Evolutionary conservation across 2,797 vertebrate genomes (phyloP), one percentile per base, ranked within the genome.

Genomic region (Mormyrus hasselquistii): DNA sequence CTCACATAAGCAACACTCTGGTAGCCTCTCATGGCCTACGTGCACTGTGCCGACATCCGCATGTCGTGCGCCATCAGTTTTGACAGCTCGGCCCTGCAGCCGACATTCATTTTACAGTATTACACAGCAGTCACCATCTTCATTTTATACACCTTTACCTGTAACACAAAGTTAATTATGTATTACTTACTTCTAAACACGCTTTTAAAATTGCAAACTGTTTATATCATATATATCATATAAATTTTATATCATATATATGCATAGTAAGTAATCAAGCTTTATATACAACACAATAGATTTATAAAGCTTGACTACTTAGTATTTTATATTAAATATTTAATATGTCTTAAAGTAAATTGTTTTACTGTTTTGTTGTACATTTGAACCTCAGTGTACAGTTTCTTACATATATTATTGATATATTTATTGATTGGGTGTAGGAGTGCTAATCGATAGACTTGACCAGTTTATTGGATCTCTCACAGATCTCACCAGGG

Each of bases 161-260:
- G 9, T 49, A 52, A 84, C 49, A 79, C 73, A 79, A 34, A 41
- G 29, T 34, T 79, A 44, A 44, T 47, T 47, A 82, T 82, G 16
- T 47, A 82, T 44, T 22, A 82, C 76, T 41, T 44, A n/a, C 3
- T 7, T 82, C 41, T 82, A 44, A 82, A 47, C 76, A 47, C 16
- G 47, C 76, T 82, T 47, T 82, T 82, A n/a, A 82, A 82, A 82
- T 79, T 79, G 41, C 41, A 9, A 19, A 79, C 76, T 82, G 38
- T 82, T 73, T 38, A 38, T 73, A 73, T 73, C 69, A 73, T 82
- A 82, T 82, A 82, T 82, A 44, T 44, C 76, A 82, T 82, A 82
- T 47, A 82, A 44, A 47, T n/a, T n/a, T 82, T 82, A 82, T 82
- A 82, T 82, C 41, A 82, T 82, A 82, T 82, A 82, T 82, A 82